These are phyloP conservation scores for Cinara cedri DNA, from an alignment of 2,888 invertebrate genomes.

Conservation along the genomic window DNA sequence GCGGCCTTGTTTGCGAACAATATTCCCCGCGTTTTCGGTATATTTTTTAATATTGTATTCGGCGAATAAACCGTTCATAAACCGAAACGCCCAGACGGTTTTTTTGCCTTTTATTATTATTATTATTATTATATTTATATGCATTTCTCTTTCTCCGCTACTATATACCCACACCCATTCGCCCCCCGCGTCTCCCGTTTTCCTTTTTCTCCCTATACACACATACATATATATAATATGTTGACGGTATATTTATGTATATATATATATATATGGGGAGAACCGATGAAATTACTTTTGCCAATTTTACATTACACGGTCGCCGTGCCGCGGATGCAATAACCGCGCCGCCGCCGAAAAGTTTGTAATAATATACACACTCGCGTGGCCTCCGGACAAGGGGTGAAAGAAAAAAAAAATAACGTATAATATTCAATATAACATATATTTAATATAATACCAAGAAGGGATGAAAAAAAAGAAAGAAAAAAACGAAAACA, in stretches of 20 bases:
- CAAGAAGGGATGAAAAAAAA: neutral
- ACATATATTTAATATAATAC: slow-evolving; percentile 23
- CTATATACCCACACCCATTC: too few species aligned
- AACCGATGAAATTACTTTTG: slow-evolving; percentile 53
- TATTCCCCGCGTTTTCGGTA: slow-evolving; percentile 44
- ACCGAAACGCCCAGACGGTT: slow-evolving; percentile 54
- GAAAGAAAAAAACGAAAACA: neutral
- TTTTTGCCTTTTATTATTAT: slow-evolving; percentile 41
- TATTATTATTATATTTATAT: slow-evolving; percentile 56
- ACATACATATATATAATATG: neutral
- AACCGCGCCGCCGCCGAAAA: slow-evolving; percentile 40
- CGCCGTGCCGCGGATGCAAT: slow-evolving; percentile 50
- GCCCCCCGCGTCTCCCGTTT: neutral
- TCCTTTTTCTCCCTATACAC: neutral
- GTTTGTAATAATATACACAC: slow-evolving; percentile 54
- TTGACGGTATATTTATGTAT: neutral
- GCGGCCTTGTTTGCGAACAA: slow-evolving; percentile 48
- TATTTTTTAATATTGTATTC: slow-evolving; percentile 56
- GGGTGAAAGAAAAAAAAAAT: slow-evolving; percentile 22
- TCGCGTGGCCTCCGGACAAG: slow-evolving; percentile 12
- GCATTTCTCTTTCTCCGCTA: slow-evolving; percentile 34
- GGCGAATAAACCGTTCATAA: slow-evolving; percentile 56
- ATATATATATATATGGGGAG: neutral
- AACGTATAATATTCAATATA: slow-evolving; percentile 46
- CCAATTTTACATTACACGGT: slow-evolving; percentile 54